Evolutionary conservation across 2,888 invertebrate species (phyloP).

Genomic region (Drosophila antonietae): DNA sequence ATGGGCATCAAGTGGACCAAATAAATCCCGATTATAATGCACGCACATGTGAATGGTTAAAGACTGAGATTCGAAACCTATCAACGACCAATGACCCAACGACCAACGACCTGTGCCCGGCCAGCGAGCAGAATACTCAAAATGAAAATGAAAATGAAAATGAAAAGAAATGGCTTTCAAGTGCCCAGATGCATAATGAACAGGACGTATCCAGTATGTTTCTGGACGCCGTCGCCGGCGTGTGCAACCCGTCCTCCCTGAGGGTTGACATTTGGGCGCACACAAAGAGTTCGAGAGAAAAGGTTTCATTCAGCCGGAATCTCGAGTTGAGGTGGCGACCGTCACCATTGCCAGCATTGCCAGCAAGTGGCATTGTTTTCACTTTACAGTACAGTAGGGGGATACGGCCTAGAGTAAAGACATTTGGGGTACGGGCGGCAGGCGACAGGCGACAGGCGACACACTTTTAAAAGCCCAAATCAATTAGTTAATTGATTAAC

Average conservation of each 20-base stretch:
- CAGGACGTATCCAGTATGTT: slow-evolving; percentile 53
- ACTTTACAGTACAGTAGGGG: slow-evolving; percentile 6
- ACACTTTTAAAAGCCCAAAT: slow-evolving; percentile 72
- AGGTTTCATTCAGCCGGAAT: slow-evolving; percentile 47
- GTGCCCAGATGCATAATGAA: slow-evolving; percentile 72
- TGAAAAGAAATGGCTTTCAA: slow-evolving; percentile 71
- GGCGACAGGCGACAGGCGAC: slow-evolving; percentile 64
- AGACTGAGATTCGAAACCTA: slow-evolving; percentile 48
- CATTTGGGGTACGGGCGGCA: slow-evolving; percentile 37
- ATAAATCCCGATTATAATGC: slow-evolving; percentile 77
- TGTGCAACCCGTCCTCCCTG: slow-evolving; percentile 55
- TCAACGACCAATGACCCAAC: slow-evolving; percentile 40
- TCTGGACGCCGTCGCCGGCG: slow-evolving; percentile 60
- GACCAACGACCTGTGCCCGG: slow-evolving; percentile 34
- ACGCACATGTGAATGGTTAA: slow-evolving; percentile 61
- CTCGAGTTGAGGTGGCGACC: slow-evolving; percentile 67
- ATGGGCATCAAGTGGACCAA: slow-evolving; percentile 67
- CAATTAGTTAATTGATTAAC: slow-evolving; percentile 83
- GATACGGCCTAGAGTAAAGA: neutral
- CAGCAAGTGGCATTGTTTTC: slow-evolving; percentile 61
- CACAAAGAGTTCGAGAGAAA: slow-evolving; percentile 44
- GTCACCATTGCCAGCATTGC: slow-evolving; percentile 39
- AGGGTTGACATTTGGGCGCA: slow-evolving; percentile 71
- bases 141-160: slow-evolving; percentile 30
- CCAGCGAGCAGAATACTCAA: neutral